Evolutionary conservation across 1,140 invertebrate species (phyloP).

Genomic region (Pogonognathellus flavescens): DNA sequence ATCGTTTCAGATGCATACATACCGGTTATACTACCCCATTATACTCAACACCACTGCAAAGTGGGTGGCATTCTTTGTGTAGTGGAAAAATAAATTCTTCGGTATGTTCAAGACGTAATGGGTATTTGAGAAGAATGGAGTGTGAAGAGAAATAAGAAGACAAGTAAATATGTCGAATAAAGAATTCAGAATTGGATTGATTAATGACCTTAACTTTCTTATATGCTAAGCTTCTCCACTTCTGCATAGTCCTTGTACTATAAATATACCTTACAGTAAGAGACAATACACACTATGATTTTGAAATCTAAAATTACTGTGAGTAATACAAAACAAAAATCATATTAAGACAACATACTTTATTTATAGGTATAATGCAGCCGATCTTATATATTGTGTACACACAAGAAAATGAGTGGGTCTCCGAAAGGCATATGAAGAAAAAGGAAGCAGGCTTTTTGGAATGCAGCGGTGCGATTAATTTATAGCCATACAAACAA

Average conservation of each 20-base stretch:
- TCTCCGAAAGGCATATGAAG: too few species aligned
- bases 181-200: conserved; percentile 47
- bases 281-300: background rate
- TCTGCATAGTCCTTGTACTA: background rate
- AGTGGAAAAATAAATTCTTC: background rate
- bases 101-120: conserved; percentile 2
- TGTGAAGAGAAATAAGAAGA: conserved; percentile 40
- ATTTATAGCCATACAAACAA: background rate
- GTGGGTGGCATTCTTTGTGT: background rate
- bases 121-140: conserved; percentile 6
- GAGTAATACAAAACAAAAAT: too few species aligned
- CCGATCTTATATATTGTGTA: too few species aligned
- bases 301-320: too few species aligned
- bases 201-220: conserved; percentile 22
- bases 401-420: too few species aligned
- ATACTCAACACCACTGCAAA: too few species aligned
- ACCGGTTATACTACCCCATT: too few species aligned
- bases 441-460: background rate
- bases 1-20: background rate
- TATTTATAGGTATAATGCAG: too few species aligned
- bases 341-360: too few species aligned
- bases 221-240: too few species aligned
- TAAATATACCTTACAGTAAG: background rate
- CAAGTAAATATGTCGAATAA: conserved; percentile 47
- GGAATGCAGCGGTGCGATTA: conserved; percentile 16